These are phyloP conservation scores for Helobdella robusta DNA, from an alignment of 2,888 invertebrate genomes.

Conservation along the genomic window DNA sequence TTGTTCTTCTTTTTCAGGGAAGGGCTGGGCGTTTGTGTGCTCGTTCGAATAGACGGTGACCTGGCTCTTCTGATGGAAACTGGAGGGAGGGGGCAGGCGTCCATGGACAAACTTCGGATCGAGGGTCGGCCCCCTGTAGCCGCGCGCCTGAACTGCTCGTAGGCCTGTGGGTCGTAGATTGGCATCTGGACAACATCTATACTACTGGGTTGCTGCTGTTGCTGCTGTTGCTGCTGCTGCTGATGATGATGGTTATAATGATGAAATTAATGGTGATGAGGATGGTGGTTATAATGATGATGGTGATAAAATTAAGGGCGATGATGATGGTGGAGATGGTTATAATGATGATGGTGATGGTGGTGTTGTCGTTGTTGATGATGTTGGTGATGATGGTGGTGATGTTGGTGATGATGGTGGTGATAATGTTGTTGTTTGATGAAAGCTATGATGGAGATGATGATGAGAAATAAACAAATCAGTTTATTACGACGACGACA, in stretches of 20 bases:
- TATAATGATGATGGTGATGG: slow-evolving; percentile 1
- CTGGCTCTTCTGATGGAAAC: neutral
- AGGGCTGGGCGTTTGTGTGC: neutral
- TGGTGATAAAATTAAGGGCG: neutral
- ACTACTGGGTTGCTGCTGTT: neutral
- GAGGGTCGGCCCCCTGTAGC: slow-evolving; percentile 16
- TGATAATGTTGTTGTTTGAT: neutral
- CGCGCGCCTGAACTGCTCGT: slow-evolving; percentile 34
- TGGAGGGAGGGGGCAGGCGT: neutral
- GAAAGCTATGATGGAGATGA: too few relatives aligned
- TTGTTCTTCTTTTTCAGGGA: slow-evolving; percentile 9
- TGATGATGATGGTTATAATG: neutral
- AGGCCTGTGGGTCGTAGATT: slow-evolving; percentile 33
- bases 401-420: neutral
- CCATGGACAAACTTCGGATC: neutral
- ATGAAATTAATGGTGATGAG: neutral
- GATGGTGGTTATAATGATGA: neutral
- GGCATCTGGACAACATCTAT: slow-evolving; percentile 30
- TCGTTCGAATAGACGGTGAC: neutral
- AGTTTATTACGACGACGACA: too few relatives aligned
- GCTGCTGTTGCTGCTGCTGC: slow-evolving; percentile 3
- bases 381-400: neutral
- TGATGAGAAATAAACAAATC: too few relatives aligned
- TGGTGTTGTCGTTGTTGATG: neutral
- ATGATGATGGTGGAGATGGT: slow-evolving; percentile 1